phyloP scores from a whole-genome alignment of 2,797 vertebrate genomes.

The Petrocephalus sullivani region DNA sequence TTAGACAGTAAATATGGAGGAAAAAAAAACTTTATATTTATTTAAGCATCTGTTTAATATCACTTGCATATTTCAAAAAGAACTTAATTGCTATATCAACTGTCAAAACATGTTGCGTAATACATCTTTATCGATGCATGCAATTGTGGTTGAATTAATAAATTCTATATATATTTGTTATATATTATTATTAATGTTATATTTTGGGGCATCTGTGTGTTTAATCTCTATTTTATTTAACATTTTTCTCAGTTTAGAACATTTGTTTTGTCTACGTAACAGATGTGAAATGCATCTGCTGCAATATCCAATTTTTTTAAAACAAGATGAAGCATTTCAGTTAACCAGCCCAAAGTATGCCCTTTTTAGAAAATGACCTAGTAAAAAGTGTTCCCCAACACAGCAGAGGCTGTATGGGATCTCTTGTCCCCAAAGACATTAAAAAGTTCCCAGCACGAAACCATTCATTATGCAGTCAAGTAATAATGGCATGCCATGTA shows the following conservation, averaged over 20 bases:
- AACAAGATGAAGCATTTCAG: not conserved
- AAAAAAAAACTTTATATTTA: not conserved
- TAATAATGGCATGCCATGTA: slow-evolving; percentile 28
- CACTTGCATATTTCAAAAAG: not conserved
- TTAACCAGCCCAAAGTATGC: not conserved
- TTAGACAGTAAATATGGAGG: not conserved
- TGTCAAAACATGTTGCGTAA: not conserved
- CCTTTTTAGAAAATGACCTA: not conserved
- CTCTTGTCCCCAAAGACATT: slow-evolving; percentile 1
- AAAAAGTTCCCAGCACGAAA: not conserved
- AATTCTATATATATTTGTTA: not conserved
- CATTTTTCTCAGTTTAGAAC: not conserved
- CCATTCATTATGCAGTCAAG: slow-evolving; percentile 27
- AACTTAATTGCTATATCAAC: not conserved
- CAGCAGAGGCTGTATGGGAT: not conserved
- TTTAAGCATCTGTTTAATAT: not conserved
- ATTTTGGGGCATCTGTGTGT: not conserved
- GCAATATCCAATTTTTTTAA: not conserved
- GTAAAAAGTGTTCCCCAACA: not conserved
- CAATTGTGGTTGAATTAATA: not conserved
- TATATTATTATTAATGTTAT: not conserved
- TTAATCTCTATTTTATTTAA: not conserved
- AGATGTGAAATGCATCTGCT: not conserved
- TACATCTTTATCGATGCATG: not conserved
- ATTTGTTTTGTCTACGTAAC: not conserved